Conservation (phyloP, 2,888 invertebrate species). For the Lasioglossum calceatum region DNA sequence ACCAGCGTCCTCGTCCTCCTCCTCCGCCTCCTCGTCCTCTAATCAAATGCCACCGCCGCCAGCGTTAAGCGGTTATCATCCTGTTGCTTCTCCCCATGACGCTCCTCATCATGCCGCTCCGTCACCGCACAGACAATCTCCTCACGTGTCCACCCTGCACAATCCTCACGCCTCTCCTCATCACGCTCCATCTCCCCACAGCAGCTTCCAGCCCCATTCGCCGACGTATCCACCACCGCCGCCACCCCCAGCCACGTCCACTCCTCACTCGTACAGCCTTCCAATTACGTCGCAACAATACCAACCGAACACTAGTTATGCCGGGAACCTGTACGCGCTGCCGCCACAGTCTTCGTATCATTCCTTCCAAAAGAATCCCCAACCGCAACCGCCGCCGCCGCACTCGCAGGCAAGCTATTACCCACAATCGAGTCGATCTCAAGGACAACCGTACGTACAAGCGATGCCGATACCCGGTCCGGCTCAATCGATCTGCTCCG, state of each 20-base stretch:
- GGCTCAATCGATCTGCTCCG: conserved; percentile 60
- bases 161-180: conserved; percentile 78
- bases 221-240: conserved; percentile 83
- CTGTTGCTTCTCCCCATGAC: conserved; percentile 67
- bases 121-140: conserved; percentile 77
- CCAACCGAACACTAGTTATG: conserved; percentile 75
- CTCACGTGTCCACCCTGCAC: conserved; percentile 75
- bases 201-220: conserved; percentile 85
- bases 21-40: conserved; percentile 66
- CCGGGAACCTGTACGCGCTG: conserved; percentile 82
- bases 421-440: conserved; percentile 71
- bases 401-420: conserved; percentile 58
- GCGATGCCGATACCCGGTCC: conserved; percentile 58
- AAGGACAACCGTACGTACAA: conserved; percentile 69
- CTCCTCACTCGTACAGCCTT: conserved; percentile 83
- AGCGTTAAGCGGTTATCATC: conserved; percentile 64
- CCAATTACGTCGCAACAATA: conserved; percentile 85
- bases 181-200: conserved; percentile 79
- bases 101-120: conserved; percentile 73
- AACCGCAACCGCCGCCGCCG: conserved; percentile 61
- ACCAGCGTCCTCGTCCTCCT: conserved; percentile 60
- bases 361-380: conserved; percentile 80
- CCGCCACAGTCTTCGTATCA: conserved; percentile 79
- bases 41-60: conserved; percentile 76
- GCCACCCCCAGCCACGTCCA: conserved; percentile 81